A percentile compares a stretch with the other conserved stretches of the same genome.
These are phyloP conservation scores for Tineola bisselliella DNA, from an alignment of 2,888 invertebrate genomes.

Conservation along the genomic window DNA sequence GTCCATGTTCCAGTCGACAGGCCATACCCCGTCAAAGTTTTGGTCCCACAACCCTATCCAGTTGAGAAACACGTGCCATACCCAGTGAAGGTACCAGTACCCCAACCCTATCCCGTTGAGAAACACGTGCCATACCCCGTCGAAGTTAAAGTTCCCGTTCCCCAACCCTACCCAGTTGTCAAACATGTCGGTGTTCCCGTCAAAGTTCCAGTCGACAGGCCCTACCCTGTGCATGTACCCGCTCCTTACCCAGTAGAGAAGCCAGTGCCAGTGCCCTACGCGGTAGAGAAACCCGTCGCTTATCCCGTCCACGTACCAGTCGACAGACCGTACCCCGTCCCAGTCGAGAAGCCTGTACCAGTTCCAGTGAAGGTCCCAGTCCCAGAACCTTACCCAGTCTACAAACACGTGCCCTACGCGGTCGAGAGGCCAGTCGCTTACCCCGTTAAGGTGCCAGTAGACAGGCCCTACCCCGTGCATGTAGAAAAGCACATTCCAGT, in stretches of 20 bases:
- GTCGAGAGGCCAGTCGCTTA: constrained; percentile 69
- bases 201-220: constrained; percentile 75
- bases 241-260: constrained; percentile 70
- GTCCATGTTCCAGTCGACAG: constrained; percentile 77
- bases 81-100: constrained; percentile 80
- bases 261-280: constrained; percentile 69
- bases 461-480: constrained; percentile 72
- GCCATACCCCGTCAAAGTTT: constrained; percentile 81
- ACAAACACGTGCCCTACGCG: constrained; percentile 72
- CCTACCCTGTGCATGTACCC: constrained; percentile 75
- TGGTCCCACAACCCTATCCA: constrained; percentile 82
- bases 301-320: constrained; percentile 71
- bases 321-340: constrained; percentile 70
- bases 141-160: constrained; percentile 77
- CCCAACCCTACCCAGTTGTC: constrained; percentile 77
- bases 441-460: constrained; percentile 74
- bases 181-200: constrained; percentile 73
- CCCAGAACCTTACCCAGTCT: constrained; percentile 71
- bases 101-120: constrained; percentile 81
- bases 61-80: constrained; percentile 79
- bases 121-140: constrained; percentile 79
- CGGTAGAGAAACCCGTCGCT: constrained; percentile 72
- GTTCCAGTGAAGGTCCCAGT: constrained; percentile 68
- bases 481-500: constrained; percentile 58
- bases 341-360: constrained; percentile 60